Evolutionary conservation across 2,888 invertebrate species (phyloP), one percentile per base, ranked within the genome.

Genomic region (Drosophila bunnanda): DNA sequence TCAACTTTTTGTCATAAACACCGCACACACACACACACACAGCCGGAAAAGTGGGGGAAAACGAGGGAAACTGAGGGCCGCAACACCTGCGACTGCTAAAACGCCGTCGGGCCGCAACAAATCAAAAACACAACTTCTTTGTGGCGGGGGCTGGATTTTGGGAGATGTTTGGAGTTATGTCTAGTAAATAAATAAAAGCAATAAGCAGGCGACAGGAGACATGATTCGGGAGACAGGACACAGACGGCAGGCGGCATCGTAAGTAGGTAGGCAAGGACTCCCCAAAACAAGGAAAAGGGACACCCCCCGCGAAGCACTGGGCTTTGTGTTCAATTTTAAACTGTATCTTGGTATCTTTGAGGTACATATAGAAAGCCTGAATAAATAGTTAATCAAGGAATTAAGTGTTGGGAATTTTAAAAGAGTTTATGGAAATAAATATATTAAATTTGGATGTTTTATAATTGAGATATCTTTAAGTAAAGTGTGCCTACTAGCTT

Each of bases 161-260:
- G 22, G 22, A 39, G 54, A 28, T 48, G 48, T 53, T 72, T 56
- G 54, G 81, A 84, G 72, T 73, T 82, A 79, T 75, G 82, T 82
- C 76, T 77, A 86, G 86, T 84, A 79, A 84, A 84, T 84, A 84
- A 84, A 84, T 84, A 84, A 84, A 84, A 86, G 80, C 87, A 80
- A 88, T 86, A 84, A 85, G 73, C 88, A 82, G 77, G 41, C 58
- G 50, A 56, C 69, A 55, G 76, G 46, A 65, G 66, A 66, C 66
- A 32, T 25, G 25, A 59, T 44, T 44, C 46, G 36, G 60, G 62
- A 39, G 55, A 54, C 64, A 50, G 64, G 79, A 79, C 61, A 36
- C 66, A 68, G 66, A 55, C 44, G 77, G 78, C 65, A 58, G 79
- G 56, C 69, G 79, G 61, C 75, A 54, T 64, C 56, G 53, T 77